These are phyloP conservation scores for Alethe diademata DNA, from an alignment of 2,113 vertebrate species.

Conservation along the genomic window DNA sequence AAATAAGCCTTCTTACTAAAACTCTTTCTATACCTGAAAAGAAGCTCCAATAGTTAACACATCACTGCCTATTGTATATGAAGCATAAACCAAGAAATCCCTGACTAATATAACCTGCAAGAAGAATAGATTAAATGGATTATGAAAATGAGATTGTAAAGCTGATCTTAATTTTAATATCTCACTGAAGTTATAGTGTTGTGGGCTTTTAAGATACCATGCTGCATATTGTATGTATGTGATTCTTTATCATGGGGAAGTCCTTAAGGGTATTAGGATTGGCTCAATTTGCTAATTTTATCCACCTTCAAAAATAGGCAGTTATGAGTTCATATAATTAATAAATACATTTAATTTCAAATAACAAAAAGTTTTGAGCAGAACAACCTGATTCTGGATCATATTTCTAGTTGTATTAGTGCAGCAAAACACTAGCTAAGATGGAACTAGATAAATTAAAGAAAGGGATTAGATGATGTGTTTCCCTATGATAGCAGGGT, in stretches of 20 bases:
- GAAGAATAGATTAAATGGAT: background rate
- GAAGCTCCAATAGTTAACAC: conserved; percentile 8
- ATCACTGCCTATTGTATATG: background rate
- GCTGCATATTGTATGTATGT: background rate
- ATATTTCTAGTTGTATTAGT: background rate
- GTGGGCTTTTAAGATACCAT: background rate
- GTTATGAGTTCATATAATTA: background rate
- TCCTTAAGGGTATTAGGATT: background rate
- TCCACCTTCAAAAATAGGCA: background rate
- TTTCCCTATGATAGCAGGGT: background rate
- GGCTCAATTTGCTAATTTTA: background rate
- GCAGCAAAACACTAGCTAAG: background rate
- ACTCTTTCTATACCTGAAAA: conserved; percentile 39
- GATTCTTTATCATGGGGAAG: background rate
- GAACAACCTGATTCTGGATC: background rate
- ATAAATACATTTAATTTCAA: background rate
- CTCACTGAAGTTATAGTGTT: background rate
- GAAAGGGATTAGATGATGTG: background rate
- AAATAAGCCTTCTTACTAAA: conserved; percentile 30
- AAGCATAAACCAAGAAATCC: conserved; percentile 19
- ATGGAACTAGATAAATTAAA: background rate
- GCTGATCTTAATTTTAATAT: conserved; percentile 17
- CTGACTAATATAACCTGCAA: background rate
- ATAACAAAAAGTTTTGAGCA: background rate
- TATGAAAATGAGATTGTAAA: conserved; percentile 41